phyloP scores from a whole-genome alignment of 2,797 vertebrate genomes.

The Centropyge bicolor region DNA sequence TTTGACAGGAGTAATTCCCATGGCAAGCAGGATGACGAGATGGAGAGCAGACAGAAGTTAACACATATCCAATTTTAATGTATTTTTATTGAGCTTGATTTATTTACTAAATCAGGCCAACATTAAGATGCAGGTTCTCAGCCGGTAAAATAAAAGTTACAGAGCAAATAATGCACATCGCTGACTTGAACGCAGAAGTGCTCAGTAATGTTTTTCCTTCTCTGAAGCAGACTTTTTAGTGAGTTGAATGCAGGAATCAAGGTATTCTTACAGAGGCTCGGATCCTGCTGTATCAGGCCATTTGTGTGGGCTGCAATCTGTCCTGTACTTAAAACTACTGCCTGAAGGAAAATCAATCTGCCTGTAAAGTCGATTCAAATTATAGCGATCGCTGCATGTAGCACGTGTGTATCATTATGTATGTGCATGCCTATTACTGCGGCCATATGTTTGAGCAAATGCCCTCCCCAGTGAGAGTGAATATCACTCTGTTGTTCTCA shows the following conservation, averaged over 20 bases:
- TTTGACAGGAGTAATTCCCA: constrained; percentile 65
- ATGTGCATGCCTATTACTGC: constrained; percentile 64
- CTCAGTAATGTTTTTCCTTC: constrained; percentile 7
- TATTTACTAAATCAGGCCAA: constrained; percentile 38
- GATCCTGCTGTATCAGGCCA: constrained; percentile 68
- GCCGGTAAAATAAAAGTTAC: constrained; percentile 13
- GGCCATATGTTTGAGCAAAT: constrained; percentile 61
- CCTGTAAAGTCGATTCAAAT: constrained; percentile 66
- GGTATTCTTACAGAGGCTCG: constrained; percentile 39
- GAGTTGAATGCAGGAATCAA: constrained; percentile 32
- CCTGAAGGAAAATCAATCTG: constrained; percentile 74
- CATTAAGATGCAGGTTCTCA: constrained; percentile 19
- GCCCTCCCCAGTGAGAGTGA: background rate
- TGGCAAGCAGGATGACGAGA: constrained; percentile 44
- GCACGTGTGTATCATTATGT: constrained; percentile 56
- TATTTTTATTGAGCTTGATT: constrained; percentile 49
- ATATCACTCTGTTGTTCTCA: constrained; percentile 16
- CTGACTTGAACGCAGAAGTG: background rate
- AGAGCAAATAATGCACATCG: background rate
- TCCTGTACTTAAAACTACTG: constrained; percentile 68
- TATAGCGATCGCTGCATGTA: constrained; percentile 48
- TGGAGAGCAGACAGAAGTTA: constrained; percentile 40
- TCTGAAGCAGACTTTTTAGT: constrained; percentile 26
- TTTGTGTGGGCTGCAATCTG: constrained; percentile 65
- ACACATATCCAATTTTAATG: constrained; percentile 47